Conservation (phyloP, 2,888 invertebrate species). For the Brenthis ino region DNA sequence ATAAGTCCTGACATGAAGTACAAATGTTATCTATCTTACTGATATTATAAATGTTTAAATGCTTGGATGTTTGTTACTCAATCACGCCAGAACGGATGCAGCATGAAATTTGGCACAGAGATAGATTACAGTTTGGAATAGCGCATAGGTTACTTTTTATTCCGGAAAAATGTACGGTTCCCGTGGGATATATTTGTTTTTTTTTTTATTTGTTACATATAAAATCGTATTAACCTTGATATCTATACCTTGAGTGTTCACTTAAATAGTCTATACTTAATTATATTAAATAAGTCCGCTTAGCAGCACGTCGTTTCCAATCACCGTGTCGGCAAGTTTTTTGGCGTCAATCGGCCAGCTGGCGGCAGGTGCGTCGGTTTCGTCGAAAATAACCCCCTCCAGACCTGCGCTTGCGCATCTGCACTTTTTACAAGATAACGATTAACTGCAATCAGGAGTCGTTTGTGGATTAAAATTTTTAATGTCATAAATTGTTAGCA, state of each 20-base stretch:
- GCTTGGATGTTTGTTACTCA: too few relatives aligned
- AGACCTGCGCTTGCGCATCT: conserved; percentile 34
- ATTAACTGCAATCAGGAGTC: conserved; percentile 30
- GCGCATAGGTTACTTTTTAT: too few relatives aligned
- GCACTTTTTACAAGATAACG: conserved; percentile 31
- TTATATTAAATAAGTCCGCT: conserved; percentile 17
- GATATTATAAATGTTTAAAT: too few relatives aligned
- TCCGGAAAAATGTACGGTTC: too few relatives aligned
- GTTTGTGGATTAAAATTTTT: conserved; percentile 22
- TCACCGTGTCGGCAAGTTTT: conserved; percentile 42
- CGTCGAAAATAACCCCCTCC: conserved; percentile 43
- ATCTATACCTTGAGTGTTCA: neutral
- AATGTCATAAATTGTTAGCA: conserved; percentile 7
- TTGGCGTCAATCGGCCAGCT: conserved; percentile 42
- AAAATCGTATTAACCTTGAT: neutral
- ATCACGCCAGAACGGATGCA: too few relatives aligned
- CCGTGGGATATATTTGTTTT: too few relatives aligned
- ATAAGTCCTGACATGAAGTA: too few relatives aligned
- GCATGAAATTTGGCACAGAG: too few relatives aligned
- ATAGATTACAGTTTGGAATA: too few relatives aligned
- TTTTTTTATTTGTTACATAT: neutral
- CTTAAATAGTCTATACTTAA: conserved; percentile 11
- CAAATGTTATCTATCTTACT: too few relatives aligned
- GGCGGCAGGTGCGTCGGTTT: conserved; percentile 59
- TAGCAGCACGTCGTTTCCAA: conserved; percentile 28